Evolutionary conservation across 2,113 vertebrate species (phyloP).

Genomic region (Rhinoptilus africanus): DNA sequence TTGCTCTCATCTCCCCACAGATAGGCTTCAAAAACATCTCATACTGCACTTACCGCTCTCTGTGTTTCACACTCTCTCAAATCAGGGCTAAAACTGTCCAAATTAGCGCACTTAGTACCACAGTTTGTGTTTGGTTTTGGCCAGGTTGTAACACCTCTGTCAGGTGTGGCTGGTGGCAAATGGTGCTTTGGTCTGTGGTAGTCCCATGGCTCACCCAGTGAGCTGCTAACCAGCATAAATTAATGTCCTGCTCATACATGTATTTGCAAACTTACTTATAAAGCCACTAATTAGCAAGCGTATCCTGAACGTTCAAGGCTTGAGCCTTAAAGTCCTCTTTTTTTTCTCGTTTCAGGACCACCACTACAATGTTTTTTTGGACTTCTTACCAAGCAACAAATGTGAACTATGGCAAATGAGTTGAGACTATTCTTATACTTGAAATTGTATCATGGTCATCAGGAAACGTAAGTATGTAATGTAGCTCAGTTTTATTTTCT

Average conservation of each 20-base stretch:
- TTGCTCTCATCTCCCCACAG: too few relatives aligned
- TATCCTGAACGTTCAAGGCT: background rate
- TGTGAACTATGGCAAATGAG: accelerated
- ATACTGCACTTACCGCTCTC: accelerated
- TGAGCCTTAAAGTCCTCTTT: background rate
- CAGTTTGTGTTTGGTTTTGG: background rate
- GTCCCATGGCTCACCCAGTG: background rate
- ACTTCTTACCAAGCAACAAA: background rate
- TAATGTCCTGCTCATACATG: background rate
- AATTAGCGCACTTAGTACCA: too few relatives aligned
- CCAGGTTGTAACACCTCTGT: background rate
- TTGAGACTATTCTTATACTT: background rate
- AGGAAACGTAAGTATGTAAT: background rate
- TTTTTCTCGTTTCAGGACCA: background rate
- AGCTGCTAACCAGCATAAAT: background rate
- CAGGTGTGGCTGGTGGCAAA: background rate
- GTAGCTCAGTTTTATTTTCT: background rate
- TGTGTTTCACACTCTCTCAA: background rate
- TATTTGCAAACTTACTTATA: background rate
- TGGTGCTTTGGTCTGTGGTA: background rate
- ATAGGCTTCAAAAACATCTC: background rate
- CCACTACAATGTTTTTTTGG: background rate
- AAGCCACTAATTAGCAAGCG: background rate
- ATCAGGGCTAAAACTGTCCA: background rate
- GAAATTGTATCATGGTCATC: background rate